phyloP scores from a whole-genome alignment of 2,113 vertebrate genomes.

The Anarrhichthys ocellatus region DNA sequence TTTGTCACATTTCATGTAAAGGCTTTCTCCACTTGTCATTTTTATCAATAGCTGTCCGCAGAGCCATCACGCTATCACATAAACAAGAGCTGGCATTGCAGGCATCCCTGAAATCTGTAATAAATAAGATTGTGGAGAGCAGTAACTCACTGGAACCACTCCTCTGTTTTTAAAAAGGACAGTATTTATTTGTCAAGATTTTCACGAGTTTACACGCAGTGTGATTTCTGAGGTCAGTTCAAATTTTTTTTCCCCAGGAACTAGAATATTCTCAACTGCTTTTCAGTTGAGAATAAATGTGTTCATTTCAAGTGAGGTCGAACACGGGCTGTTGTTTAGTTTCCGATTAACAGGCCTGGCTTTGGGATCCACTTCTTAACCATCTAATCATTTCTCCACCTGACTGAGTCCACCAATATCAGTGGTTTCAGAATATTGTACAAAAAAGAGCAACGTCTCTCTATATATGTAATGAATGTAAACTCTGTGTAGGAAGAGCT shows the following conservation, averaged over 20 bases:
- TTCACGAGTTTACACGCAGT: conserved; percentile 4
- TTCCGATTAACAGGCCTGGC: conserved; percentile 3
- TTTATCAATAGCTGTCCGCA: conserved; percentile 40
- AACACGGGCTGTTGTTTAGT: not conserved
- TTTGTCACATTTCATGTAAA: conserved; percentile 67
- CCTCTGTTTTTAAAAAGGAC: not conserved
- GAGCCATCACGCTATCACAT: conserved; percentile 33
- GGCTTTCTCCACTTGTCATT: conserved; percentile 60
- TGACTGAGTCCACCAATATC: not conserved
- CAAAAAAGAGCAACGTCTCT: not conserved
- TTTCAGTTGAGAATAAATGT: conserved; percentile 6
- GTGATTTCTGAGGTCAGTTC: not conserved
- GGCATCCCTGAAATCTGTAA: conserved; percentile 36
- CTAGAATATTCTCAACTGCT: not conserved
- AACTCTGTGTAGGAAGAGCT: not conserved
- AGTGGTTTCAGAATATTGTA: not conserved
- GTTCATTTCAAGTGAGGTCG: not conserved
- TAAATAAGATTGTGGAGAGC: conserved; percentile 44
- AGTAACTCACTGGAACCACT: not conserved
- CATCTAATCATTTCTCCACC: not conserved
- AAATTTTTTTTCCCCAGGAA: not conserved
- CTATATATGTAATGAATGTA: not conserved
- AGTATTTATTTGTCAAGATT: conserved; percentile 19
- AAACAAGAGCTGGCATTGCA: conserved; percentile 29
- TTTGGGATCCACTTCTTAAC: not conserved